Percentiles rank a stretch among this genome's conserved stretches.
Evolutionary conservation across 1,140 invertebrate genomes (phyloP).

Genomic region (Calosoma granatense): DNA sequence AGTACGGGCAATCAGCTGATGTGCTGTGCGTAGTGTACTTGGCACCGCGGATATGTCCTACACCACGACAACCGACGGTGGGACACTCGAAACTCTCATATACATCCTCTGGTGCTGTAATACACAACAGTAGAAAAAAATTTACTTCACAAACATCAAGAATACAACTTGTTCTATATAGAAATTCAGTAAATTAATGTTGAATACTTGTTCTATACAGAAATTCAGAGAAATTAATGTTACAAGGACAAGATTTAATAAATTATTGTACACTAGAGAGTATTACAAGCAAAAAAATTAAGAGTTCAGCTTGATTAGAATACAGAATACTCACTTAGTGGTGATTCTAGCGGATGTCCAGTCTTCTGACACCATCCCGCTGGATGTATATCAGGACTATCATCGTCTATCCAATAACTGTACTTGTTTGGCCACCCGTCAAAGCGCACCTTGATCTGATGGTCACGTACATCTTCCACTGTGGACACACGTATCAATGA

Average conservation of each 20-base stretch:
- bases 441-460: constrained; percentile 76
- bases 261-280: no score
- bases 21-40: constrained; percentile 66
- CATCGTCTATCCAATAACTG: constrained; percentile 84
- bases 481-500: constrained; percentile 77
- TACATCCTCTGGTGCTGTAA: constrained; percentile 48
- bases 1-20: constrained; percentile 77
- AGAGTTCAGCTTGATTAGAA: no score
- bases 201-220: no score
- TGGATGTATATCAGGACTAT: constrained; percentile 83
- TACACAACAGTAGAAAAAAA: constrained; percentile 10
- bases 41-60: constrained; percentile 66
- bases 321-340: constrained; percentile 63
- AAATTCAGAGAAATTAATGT: no score
- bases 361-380: constrained; percentile 84
- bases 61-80: constrained; percentile 65
- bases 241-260: no score
- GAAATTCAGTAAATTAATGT: no score
- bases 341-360: constrained; percentile 74
- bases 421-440: constrained; percentile 84
- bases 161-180: no score
- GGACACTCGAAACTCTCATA: constrained; percentile 52
- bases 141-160: no score
- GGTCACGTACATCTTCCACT: constrained; percentile 63
- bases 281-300: no score